These are phyloP conservation scores for Progne subis DNA, from an alignment of 2,113 vertebrate genomes.

Conservation along the genomic window DNA sequence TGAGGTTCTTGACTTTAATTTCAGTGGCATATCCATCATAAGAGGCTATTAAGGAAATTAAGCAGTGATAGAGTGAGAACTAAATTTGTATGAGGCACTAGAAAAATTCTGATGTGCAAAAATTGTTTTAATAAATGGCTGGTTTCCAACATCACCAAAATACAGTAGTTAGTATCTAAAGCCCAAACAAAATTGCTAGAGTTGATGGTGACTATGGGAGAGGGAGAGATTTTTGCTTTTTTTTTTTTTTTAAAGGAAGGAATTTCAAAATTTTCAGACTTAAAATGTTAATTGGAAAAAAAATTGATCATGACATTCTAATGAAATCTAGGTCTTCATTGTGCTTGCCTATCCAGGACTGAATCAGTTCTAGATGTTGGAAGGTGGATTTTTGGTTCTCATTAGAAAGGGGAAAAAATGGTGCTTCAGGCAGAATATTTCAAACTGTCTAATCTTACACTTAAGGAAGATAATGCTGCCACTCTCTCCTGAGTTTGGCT, in stretches of 20 bases:
- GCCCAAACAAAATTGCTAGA: not conserved
- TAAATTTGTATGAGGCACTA: not conserved
- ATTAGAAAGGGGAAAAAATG: not conserved
- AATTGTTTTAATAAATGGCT: not conserved
- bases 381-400: not conserved
- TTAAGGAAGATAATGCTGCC: not conserved
- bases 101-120: not conserved
- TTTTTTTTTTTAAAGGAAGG: not conserved
- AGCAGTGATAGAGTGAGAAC: not conserved
- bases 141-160: not conserved
- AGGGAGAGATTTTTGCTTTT: not conserved
- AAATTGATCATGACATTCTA: not conserved
- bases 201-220: rapidly evolving
- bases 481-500: not conserved
- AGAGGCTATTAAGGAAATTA: constrained; percentile 19
- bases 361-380: not conserved
- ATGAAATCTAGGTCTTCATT: not conserved
- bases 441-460: not conserved
- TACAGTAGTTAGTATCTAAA: not conserved
- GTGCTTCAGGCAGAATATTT: not conserved
- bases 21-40: not conserved
- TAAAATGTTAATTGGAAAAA: not conserved
- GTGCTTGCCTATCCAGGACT: not conserved
- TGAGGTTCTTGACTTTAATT: constrained; percentile 7
- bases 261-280: not conserved